phyloP scores from a whole-genome alignment of 2,113 vertebrate genomes.

The Centropristis striata region DNA sequence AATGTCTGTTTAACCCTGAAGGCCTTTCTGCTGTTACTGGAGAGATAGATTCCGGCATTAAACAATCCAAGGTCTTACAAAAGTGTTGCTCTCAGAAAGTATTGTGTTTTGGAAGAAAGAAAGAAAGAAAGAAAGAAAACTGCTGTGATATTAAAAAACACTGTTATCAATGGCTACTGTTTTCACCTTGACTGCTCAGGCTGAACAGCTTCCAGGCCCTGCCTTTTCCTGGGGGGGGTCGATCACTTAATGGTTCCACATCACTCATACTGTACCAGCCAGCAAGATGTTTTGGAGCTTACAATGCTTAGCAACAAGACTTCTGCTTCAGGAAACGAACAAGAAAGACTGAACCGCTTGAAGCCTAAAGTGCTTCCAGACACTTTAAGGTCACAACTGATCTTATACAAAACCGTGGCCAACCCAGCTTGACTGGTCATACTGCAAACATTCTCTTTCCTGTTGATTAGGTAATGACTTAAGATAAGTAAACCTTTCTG shows the following conservation, averaged over 20 bases:
- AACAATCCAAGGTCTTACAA: neutral
- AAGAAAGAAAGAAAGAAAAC: neutral
- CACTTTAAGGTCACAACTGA: slow-evolving; percentile 26
- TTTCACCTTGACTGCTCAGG: neutral
- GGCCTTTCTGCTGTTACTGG: neutral
- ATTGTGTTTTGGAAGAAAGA: neutral
- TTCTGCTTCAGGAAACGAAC: slow-evolving; percentile 2
- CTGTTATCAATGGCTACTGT: neutral
- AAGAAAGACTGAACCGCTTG: neutral
- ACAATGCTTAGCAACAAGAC: slow-evolving; percentile 7
- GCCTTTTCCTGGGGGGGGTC: slow-evolving; percentile 1
- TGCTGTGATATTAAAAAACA: neutral
- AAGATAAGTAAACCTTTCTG: neutral
- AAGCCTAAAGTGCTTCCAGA: slow-evolving; percentile 49
- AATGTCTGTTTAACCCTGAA: neutral
- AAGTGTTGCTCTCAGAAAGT: neutral
- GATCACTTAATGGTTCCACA: neutral
- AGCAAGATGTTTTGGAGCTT: slow-evolving; percentile 1
- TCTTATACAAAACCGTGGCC: slow-evolving; percentile 7
- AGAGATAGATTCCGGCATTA: neutral
- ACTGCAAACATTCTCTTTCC: neutral
- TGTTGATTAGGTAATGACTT: neutral
- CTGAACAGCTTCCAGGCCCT: neutral
- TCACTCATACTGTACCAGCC: neutral
- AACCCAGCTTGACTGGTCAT: slow-evolving; percentile 24